Percentiles rank a stretch among this genome's conserved stretches.
Evolutionary conservation across 2,797 vertebrate species (phyloP).

Genomic region (Ispidina picta): DNA sequence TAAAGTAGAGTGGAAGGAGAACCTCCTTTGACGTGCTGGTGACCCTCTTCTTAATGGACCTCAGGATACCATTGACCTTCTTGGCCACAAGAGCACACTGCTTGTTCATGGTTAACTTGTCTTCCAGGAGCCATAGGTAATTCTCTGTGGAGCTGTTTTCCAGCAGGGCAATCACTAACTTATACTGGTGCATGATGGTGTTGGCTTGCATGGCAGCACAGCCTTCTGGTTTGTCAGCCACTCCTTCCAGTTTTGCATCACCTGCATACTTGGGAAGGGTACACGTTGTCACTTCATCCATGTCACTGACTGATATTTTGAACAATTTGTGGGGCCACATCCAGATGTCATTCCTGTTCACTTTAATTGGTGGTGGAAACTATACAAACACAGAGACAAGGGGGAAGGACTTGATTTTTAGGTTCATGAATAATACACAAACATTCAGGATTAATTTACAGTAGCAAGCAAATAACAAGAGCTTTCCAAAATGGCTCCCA

Average conservation of each 20-base stretch:
- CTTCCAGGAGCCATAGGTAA: too few species aligned
- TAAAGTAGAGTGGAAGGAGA: too few species aligned
- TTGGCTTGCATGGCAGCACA: neutral
- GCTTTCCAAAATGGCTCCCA: conserved; percentile 63
- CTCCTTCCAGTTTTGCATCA: neutral
- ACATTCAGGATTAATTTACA: conserved; percentile 57
- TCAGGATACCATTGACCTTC: too few species aligned
- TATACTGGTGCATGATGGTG: too few species aligned
- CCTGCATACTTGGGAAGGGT: neutral
- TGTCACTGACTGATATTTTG: neutral
- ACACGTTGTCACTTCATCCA: neutral
- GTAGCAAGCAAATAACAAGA: conserved; percentile 56
- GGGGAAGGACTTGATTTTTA: conserved; percentile 13
- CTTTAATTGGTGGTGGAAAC: neutral
- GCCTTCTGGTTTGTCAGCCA: neutral
- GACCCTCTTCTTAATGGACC: too few species aligned
- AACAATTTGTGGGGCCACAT: neutral
- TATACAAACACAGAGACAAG: neutral
- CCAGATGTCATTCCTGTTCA: neutral
- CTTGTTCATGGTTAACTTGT: too few species aligned
- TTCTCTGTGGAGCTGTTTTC: too few species aligned
- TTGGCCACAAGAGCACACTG: too few species aligned
- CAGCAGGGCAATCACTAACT: too few species aligned
- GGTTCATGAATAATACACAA: conserved; percentile 48
- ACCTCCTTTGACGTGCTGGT: too few species aligned